These are phyloP conservation scores for Hyles lineata DNA, from an alignment of 2,888 invertebrate species.

Conservation along the genomic window DNA sequence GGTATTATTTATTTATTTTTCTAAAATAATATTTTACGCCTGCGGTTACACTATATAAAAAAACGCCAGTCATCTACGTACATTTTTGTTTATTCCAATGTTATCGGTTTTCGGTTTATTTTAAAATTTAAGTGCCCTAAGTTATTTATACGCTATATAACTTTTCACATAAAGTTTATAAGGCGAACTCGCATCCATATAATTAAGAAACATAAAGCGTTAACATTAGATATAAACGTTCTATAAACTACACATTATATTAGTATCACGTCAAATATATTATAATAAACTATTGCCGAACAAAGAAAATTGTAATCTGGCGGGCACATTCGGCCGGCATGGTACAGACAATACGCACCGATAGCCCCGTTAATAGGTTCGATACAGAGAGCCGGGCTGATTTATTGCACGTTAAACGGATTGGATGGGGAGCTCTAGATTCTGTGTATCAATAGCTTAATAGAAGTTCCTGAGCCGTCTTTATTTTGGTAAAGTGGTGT, in stretches of 20 bases:
- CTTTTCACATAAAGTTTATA: too few species aligned
- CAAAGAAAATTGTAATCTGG: constrained; percentile 13
- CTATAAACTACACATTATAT: background rate
- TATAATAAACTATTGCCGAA: constrained; percentile 6
- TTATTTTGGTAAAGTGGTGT: background rate
- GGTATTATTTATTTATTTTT: too few species aligned
- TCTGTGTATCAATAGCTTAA: constrained; percentile 57
- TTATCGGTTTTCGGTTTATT: too few species aligned
- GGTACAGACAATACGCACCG: constrained; percentile 60
- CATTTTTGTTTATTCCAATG: too few species aligned
- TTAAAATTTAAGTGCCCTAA: too few species aligned
- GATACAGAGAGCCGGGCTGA: constrained; percentile 66
- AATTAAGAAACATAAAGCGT: too few species aligned
- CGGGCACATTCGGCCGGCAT: constrained; percentile 8
- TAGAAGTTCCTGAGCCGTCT: constrained; percentile 35
- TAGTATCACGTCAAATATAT: background rate
- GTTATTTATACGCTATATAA: too few species aligned
- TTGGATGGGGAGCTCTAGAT: constrained; percentile 67
- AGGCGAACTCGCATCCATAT: too few species aligned
- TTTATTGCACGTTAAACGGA: constrained; percentile 80
- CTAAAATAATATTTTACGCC: too few species aligned
- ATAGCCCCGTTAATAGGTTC: constrained; percentile 70
- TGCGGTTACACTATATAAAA: too few species aligned
- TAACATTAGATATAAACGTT: too few species aligned
- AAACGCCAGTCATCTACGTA: too few species aligned